A percentile compares a stretch with the other conserved stretches of the same genome.
phyloP scores from a whole-genome alignment of 2,797 vertebrate genomes.

The Scolopax bukidnonensis region DNA sequence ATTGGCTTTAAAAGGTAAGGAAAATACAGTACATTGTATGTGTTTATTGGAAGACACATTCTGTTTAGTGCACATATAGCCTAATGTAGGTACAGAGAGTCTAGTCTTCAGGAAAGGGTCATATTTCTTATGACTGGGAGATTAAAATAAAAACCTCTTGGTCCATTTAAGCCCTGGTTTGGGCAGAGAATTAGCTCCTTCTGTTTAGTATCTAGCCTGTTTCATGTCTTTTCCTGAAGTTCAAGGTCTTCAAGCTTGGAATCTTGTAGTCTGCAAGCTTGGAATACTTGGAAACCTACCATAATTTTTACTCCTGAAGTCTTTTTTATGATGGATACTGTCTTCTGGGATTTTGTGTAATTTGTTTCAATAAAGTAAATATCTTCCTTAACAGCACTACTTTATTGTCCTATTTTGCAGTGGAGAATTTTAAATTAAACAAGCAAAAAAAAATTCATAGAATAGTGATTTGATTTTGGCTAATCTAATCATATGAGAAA shows the following conservation, averaged over 20 bases:
- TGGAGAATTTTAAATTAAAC: neutral
- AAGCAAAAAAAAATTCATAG: neutral
- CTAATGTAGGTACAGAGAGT: neutral
- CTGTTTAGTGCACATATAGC: neutral
- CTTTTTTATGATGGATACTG: neutral
- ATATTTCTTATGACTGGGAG: neutral
- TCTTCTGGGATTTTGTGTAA: neutral
- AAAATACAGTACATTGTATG: rapidly evolving
- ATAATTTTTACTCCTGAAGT: neutral
- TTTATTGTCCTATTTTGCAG: neutral
- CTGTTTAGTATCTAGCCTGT: neutral
- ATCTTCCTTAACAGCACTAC: neutral
- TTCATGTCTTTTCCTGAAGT: neutral
- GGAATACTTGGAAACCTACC: neutral
- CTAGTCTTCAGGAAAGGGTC: neutral
- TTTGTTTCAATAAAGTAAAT: neutral
- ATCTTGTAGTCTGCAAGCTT: neutral
- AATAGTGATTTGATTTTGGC: neutral
- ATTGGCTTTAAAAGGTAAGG: neutral
- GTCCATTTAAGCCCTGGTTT: neutral
- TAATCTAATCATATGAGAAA: neutral
- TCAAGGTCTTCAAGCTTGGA: neutral
- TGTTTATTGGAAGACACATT: neutral
- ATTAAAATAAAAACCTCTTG: neutral
- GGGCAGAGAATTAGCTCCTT: neutral